Evolutionary conservation across 1,140 invertebrate genomes (phyloP), one percentile per base, ranked within the genome.

Genomic region (Penaeus vannamei): DNA sequence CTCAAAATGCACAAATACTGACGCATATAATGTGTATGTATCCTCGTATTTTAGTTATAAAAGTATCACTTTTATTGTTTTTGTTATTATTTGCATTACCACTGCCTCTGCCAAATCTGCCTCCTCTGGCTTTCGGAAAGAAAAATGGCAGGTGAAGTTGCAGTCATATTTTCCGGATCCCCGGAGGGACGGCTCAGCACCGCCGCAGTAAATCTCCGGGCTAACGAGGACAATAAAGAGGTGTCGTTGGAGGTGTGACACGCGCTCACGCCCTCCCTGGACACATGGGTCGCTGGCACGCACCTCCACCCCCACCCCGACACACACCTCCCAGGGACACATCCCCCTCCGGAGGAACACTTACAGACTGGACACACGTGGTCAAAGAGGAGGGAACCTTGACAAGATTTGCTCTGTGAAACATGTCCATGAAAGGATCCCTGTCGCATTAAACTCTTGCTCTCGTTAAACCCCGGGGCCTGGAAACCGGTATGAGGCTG

Each of bases 1-100:
- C n/a, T 29, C n/a, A n/a, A 4, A 10, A 76, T 26, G 12, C 32
- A 72, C 32, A 72, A 29, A 72, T 76, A 76, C 22, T 23, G 19
- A 76, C 20, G n/a, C n/a, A 29, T 76, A 76, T 36, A 32, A 29
- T 76, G 36, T 29, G 36, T 32, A 29, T 76, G 36, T 76, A 29
- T 72, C 2, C 32, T 26, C 32, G n/a, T 26, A 4, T 22, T n/a
- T 72, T 72, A 72, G 32, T 72, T 29, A 22, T 72, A 19, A 22
- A 26, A 22, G 14, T 72, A 72, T 72, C 20, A 76, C 4, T 26
- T n/a, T n/a, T 8, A 76, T 76, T 29, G 36, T 12, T 22, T 4
- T 76, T 76, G 32, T 76, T 76, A 29, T 76, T 76, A 76, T 76
- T 76, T 32, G 26, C 32, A 32, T 29, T 76, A 76, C 32, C 42